Evolutionary conservation across 37 sponge, comb jelly and placozoan species (phyloP).

Genomic region (Petrosia ficiformis): DNA sequence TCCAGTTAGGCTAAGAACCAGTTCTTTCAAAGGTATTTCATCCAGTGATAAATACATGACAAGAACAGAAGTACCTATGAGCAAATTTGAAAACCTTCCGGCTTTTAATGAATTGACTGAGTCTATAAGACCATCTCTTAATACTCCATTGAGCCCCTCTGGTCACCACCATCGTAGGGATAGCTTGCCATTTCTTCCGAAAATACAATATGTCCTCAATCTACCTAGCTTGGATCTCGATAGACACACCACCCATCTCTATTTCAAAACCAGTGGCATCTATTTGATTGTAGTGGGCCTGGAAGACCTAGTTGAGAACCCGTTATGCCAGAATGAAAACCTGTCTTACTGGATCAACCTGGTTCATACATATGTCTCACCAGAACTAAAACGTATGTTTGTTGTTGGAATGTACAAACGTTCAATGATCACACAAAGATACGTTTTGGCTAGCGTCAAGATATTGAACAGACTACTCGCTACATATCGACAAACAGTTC

Average conservation of each 20-base stretch:
- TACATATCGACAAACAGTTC: constrained; percentile 14
- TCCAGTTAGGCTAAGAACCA: neutral
- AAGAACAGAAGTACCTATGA: neutral
- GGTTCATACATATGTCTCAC: constrained; percentile 34
- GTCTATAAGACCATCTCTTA: neutral
- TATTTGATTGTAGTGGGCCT: constrained; percentile 41
- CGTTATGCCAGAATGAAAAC: constrained; percentile 62
- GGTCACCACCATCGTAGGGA: neutral
- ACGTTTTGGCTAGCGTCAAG: constrained; percentile 1
- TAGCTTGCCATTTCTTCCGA: neutral
- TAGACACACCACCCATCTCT: constrained; percentile 39
- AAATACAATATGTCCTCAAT: constrained; percentile 26
- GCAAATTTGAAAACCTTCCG: constrained; percentile 3
- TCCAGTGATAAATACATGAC: neutral
- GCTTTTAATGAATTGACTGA: neutral
- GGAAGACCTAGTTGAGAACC: constrained; percentile 31
- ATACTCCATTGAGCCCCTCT: neutral
- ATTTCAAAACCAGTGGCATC: constrained; percentile 34
- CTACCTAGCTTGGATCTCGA: constrained; percentile 15
- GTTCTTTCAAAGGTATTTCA: neutral
- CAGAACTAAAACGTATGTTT: constrained; percentile 26
- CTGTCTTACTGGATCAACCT: constrained; percentile 46
- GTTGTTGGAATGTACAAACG: constrained; percentile 45
- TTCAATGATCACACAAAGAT: neutral
- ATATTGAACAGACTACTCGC: constrained; percentile 26